Evolutionary conservation across 2,888 invertebrate genomes (phyloP), one percentile per base, ranked within the genome.

Genomic region (Lagria hirta): DNA sequence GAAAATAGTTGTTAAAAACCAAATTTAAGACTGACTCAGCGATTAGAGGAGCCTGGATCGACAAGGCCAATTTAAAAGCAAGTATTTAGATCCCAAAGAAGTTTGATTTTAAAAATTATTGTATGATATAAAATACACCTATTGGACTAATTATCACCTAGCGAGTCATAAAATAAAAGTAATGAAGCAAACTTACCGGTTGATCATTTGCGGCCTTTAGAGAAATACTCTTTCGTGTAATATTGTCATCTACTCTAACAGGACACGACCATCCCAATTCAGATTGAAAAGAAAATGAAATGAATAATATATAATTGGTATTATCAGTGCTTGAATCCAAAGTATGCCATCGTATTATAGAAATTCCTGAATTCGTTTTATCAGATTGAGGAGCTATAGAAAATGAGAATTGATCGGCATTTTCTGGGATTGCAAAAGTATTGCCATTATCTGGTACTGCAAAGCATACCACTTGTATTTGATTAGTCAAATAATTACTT

Each of bases 401-500:
- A 20, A 73, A 65, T 36, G 72, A 69, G 48, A 68, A 68, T 6
- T 66, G 51, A 5, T 68, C 66, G 2, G 71, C 49, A 50, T 73
- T 65, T 14, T 61, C 56, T 0, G 75, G 74, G 30, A 75, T 49
- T 16, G 61, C 58, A 12, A 67, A 61, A 12, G 60, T 50, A 1
- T 47, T 53, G n/a, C 69, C 66, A 11, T 60, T 58, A 27, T 73
- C 73, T 4, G 73, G 68, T 1, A 78, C 70, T 2, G 75, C 75
- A 10, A 77, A 60, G 45, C 76, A 72, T 27, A 75, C 71, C 33
- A 84, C 78, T 65, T 75, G 62, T 29, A 86, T 46, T 41, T 78
- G 73, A 10, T 69, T 70, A 3, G 72, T 52, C 20, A 83, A 76
- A 36, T 78, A 72, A 63, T 85, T 87, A 18, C 81, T 73, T 10